Conservation (phyloP, 1,140 invertebrate genomes). For the Drosophila trapezifrons region DNA sequence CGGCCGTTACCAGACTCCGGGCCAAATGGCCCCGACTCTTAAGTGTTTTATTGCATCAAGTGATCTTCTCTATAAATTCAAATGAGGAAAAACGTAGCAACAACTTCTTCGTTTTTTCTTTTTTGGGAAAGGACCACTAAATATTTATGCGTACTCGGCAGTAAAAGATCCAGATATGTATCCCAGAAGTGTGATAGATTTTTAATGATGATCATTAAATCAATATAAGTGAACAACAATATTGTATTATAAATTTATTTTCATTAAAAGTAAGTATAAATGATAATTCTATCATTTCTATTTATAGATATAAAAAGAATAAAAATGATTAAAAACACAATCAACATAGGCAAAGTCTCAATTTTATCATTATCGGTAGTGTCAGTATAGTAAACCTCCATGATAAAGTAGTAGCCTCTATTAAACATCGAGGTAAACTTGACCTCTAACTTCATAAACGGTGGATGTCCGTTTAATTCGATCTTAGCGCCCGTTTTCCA, state of each 20-base stretch:
- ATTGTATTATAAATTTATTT: background rate
- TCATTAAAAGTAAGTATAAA: background rate
- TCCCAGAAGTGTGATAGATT: background rate
- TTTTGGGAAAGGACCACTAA: slow-evolving; percentile 23
- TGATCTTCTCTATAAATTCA: slow-evolving; percentile 71
- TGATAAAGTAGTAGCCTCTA: background rate
- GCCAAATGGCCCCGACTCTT: slow-evolving; percentile 59
- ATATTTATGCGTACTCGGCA: slow-evolving; percentile 23
- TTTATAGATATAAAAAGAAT: background rate
- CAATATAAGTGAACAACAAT: background rate
- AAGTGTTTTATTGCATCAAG: slow-evolving; percentile 78
- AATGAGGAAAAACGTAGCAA: slow-evolving; percentile 14
- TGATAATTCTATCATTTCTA: too few species aligned
- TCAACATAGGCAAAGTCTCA: too few species aligned
- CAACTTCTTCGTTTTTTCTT: background rate
- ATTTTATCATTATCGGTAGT: too few species aligned
- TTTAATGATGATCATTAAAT: background rate
- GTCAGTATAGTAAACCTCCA: background rate
- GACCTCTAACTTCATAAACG: background rate
- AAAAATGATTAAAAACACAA: too few species aligned
- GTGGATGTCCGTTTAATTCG: background rate
- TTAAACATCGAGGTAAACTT: background rate
- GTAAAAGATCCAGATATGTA: slow-evolving; percentile 1
- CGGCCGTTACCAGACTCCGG: slow-evolving; percentile 46
- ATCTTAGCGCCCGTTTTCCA: background rate